Evolutionary conservation across 2,113 vertebrate species (phyloP), one percentile per base, ranked within the genome.

Genomic region (Pygathrix nemaeus): DNA sequence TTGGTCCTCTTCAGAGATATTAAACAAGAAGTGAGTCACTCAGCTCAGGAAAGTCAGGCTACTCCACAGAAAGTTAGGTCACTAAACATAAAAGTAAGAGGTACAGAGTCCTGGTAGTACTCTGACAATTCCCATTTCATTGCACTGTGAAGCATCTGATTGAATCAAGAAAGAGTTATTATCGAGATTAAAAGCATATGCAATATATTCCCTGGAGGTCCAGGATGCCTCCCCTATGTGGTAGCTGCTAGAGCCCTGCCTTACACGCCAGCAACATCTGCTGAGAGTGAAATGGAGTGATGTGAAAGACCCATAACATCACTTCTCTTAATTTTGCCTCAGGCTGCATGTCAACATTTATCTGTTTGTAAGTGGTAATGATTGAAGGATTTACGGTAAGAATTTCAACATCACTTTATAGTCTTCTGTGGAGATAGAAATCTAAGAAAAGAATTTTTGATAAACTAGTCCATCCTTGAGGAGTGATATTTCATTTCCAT

Each of bases 401-500:
- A 40, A 88, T 82, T 87, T 40, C 45, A 68, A 11, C 59, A 59
- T 43, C 21, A 27, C 13, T 38, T 82, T 73, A 5, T 57, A 32
- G 32, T 83, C 40, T 32, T 95, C 88, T 40, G 35, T 43, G 27
- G 68, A 95, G 12, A 32, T 76, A 70, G 21, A 68, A 93, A 57
- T 83, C 32, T 50, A 82, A 72, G 25, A 50, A 48, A 50, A 70
- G 20, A 52, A 55, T 88, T 86, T 93, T 52, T 16, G 75, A 57
- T 76, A 81, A 96, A 76, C 20, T 21, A 27, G 18, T n/a, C 43
- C 7, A 66, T 57, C 59, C 68, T 43, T n/a, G 40, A 94, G 91
- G 70, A 45, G 25, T 50, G 79, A 93, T 80, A 72, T 94, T 94
- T 86, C 83, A 88, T 95, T 94, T 96, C 73, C 85, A 82, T 95